Conservation (phyloP, 92 coral and sea anemone species). For the Micromussa lordhowensis region DNA sequence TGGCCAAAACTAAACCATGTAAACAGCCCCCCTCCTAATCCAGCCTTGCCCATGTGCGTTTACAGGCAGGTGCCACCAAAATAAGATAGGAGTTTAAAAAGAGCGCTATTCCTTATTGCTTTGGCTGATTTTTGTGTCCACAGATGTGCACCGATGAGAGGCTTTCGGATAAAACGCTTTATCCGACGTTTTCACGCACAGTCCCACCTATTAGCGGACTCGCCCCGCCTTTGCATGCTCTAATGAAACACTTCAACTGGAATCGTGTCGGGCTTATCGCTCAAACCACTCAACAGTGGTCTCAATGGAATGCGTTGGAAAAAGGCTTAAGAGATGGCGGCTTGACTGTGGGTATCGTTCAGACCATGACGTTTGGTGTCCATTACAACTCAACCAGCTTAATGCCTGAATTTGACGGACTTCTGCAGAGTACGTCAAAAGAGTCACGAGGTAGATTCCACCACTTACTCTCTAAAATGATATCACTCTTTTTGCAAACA, state of each 20-base stretch:
- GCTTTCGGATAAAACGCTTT: constrained; percentile 55
- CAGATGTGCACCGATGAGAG: constrained; percentile 69
- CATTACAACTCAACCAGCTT: constrained; percentile 43
- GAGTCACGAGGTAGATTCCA: constrained; percentile 60
- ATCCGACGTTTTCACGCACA: constrained; percentile 77
- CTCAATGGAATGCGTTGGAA: constrained; percentile 58
- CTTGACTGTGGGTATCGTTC: constrained; percentile 44
- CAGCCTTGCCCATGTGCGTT: background rate
- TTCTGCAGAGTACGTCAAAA: constrained; percentile 51
- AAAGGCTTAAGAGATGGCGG: constrained; percentile 49
- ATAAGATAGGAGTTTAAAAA: background rate
- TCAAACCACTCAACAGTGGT: constrained; percentile 71
- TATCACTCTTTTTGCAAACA: no score
- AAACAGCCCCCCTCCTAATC: background rate
- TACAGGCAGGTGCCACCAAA: background rate
- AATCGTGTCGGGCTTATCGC: constrained; percentile 67
- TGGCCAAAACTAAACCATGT: background rate
- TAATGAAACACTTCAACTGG: constrained; percentile 78
- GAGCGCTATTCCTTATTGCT: background rate
- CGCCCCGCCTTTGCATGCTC: constrained; percentile 51
- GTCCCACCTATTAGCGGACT: constrained; percentile 71
- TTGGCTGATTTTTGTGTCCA: background rate
- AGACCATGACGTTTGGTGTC: constrained; percentile 32
- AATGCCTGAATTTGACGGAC: constrained; percentile 44
- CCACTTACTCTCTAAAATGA: background rate